phyloP scores from a whole-genome alignment of 2,113 vertebrate genomes.

The Parotia lawesii region DNA sequence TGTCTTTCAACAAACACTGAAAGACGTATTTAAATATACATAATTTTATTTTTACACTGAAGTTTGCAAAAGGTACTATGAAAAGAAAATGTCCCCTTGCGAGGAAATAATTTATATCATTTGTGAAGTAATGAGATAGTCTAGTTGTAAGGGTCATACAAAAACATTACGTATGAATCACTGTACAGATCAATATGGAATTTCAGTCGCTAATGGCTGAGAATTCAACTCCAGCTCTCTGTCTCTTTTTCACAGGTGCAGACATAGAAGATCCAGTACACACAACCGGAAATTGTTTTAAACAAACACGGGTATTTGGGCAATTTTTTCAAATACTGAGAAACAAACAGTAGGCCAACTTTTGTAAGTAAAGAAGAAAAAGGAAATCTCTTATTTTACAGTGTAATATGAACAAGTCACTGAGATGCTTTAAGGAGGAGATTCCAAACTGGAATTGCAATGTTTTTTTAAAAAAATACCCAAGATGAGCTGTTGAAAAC shows the following conservation, averaged over 20 bases:
- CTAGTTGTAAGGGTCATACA: not conserved
- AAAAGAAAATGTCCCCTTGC: not conserved
- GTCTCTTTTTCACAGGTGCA: not conserved
- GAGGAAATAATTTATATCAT: not conserved
- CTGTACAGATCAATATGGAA: not conserved
- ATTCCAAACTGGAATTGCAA: not conserved
- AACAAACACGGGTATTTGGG: not conserved
- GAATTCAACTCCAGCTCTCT: not conserved
- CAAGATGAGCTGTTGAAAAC: constrained; percentile 50
- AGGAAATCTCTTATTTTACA: constrained; percentile 10
- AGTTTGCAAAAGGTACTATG: not conserved
- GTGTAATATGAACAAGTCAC: constrained; percentile 3
- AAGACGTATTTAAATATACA: not conserved
- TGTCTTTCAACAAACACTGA: not conserved
- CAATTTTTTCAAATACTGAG: not conserved
- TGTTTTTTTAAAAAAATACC: not conserved
- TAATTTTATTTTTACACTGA: not conserved
- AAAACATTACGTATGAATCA: not conserved
- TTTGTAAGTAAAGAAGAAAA: not conserved
- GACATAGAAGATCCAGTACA: not conserved
- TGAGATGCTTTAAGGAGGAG: not conserved
- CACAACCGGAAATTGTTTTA: not conserved
- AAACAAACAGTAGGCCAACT: not conserved
- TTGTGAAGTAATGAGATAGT: not conserved
- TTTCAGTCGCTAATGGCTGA: not conserved